phyloP scores from a whole-genome alignment of 2,888 invertebrate species.

The Temnothorax rugatulus region DNA sequence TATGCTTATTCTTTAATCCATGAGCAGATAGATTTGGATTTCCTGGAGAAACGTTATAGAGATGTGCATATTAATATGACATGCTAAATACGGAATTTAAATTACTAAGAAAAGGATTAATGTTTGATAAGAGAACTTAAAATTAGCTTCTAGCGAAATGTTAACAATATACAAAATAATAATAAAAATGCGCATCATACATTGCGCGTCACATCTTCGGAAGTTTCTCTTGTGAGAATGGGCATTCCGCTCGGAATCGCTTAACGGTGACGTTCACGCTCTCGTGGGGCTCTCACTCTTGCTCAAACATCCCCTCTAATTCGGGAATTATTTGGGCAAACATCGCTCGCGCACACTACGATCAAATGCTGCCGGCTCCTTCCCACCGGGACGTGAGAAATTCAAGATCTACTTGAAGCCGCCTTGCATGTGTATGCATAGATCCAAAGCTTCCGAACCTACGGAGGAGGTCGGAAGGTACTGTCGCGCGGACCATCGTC shows the following conservation, averaged over 20 bases:
- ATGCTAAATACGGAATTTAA: background rate
- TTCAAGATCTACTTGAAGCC: constrained; percentile 55
- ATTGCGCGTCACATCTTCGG: background rate
- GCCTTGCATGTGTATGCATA: constrained; percentile 29
- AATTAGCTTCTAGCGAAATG: background rate
- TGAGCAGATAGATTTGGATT: background rate
- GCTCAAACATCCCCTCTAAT: constrained; percentile 75
- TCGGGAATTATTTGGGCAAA: constrained; percentile 81
- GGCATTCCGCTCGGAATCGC: constrained; percentile 41
- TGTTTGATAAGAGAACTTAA: background rate
- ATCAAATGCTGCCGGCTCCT: constrained; percentile 72
- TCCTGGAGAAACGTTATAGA: background rate
- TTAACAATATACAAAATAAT: constrained; percentile 15
- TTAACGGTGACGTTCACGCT: constrained; percentile 24
- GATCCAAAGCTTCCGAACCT: constrained; percentile 62
- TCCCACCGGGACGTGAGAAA: constrained; percentile 75
- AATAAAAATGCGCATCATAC: background rate
- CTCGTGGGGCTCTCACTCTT: constrained; percentile 58
- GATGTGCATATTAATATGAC: background rate
- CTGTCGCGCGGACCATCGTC: constrained; percentile 53
- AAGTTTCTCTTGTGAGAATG: constrained; percentile 32
- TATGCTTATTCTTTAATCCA: background rate
- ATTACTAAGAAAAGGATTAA: background rate
- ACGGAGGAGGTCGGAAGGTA: constrained; percentile 57
- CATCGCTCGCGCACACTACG: constrained; percentile 62